Conservation (phyloP, 2,113 vertebrate genomes). For the Plotosus lineatus region DNA sequence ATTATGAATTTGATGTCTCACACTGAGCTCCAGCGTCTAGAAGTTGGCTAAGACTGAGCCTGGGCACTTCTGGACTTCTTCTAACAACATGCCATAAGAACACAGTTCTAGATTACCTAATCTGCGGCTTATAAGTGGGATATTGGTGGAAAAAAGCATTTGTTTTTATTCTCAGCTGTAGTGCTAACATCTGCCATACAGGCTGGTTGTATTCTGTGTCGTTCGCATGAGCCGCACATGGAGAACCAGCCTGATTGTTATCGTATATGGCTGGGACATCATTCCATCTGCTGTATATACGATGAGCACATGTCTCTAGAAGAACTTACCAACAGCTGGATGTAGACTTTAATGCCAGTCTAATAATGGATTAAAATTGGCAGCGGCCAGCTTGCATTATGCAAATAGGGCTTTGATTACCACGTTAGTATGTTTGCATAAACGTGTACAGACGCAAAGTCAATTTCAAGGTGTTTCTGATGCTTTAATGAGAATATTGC, state of each 20-base stretch:
- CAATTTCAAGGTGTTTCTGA: conserved; percentile 5
- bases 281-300: conserved; percentile 18
- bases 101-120: conserved; percentile 15
- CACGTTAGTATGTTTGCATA: neutral
- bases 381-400: neutral
- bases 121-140: conserved; percentile 35
- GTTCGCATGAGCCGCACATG: neutral
- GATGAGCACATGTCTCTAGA: conserved; percentile 18
- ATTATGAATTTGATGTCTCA: conserved; percentile 30
- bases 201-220: neutral
- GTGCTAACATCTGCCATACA: neutral
- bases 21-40: neutral
- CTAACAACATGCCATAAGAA: neutral
- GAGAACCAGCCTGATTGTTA: neutral
- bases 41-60: neutral
- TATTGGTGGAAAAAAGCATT: conserved; percentile 12
- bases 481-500: neutral
- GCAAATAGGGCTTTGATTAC: conserved; percentile 4
- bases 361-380: neutral
- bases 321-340: conserved; percentile 17
- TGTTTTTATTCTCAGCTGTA: neutral
- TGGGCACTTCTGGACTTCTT: neutral
- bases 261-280: conserved; percentile 16
- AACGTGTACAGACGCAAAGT: neutral
- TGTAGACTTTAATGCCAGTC: conserved; percentile 10